A percentile compares a stretch with the other conserved stretches of the same genome.
Conservation (phyloP, 1,140 invertebrate genomes). For the Drosophila lacteicornis region DNA sequence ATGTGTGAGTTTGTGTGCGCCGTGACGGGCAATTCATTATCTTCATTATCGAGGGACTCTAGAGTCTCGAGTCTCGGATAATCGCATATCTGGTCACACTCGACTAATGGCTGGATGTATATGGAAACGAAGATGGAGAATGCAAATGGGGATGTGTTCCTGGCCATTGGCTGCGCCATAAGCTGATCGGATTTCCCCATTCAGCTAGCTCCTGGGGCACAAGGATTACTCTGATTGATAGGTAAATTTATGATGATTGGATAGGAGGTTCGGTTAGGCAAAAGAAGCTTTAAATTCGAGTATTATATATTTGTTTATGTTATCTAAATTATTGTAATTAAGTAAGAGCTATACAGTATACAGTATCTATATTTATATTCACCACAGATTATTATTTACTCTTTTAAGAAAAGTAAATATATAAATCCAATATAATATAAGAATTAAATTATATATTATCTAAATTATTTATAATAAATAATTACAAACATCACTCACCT, state of each 20-base stretch:
- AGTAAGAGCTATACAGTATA: no score
- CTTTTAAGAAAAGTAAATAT: no score
- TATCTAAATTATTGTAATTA: no score
- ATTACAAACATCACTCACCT: conserved; percentile 28
- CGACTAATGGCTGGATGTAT: conserved; percentile 3
- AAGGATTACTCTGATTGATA: conserved; percentile 30
- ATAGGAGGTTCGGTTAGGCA: neutral
- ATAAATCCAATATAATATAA: no score
- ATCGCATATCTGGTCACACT: conserved; percentile 52
- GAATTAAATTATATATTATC: no score
- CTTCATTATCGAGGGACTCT: conserved; percentile 49
- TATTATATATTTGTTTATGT: neutral
- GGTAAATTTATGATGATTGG: conserved; percentile 22
- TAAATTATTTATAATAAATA: neutral
- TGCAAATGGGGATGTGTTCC: neutral
- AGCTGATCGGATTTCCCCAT: conserved; percentile 58
- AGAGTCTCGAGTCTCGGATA: conserved; percentile 19
- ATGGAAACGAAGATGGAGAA: conserved; percentile 4
- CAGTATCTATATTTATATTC: no score
- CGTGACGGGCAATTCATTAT: conserved; percentile 58
- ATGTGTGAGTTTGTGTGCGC: conserved; percentile 2
- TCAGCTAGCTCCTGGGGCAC: neutral
- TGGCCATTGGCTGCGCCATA: conserved; percentile 48
- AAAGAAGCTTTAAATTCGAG: neutral
- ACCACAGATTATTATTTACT: no score